Conservation (phyloP, 1,140 invertebrate species). For the Parasteatoda tepidariorum region DNA sequence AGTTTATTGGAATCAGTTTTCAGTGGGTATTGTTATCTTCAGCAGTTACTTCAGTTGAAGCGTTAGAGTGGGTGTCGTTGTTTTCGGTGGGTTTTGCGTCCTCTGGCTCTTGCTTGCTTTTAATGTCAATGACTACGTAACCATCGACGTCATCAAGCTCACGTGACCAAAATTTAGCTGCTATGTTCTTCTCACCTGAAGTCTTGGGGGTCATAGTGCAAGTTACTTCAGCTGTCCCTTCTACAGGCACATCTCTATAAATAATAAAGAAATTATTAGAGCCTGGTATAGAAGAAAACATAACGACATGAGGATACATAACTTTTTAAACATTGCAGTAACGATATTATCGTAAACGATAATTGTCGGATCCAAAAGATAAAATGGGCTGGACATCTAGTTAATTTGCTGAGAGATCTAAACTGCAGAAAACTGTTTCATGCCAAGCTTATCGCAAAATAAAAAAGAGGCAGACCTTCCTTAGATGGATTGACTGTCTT, state of each 20-base stretch:
- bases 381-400: no score
- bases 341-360: no score
- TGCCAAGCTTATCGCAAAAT: no score
- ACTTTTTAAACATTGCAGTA: no score
- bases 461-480: no score
- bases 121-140: constrained; percentile 71
- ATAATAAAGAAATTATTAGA: neutral
- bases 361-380: no score
- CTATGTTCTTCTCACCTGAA: constrained; percentile 80
- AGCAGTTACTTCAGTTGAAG: neutral
- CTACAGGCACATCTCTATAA: constrained; percentile 73
- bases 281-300: neutral
- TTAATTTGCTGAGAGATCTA: no score
- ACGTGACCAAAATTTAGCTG: constrained; percentile 83
- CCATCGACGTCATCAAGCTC: constrained; percentile 88
- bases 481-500: no score
- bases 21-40: neutral
- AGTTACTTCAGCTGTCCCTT: constrained; percentile 75
- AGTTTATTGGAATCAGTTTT: neutral
- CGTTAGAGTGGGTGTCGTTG: neutral
- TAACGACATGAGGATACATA: no score
- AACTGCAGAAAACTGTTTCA: no score
- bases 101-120: constrained; percentile 29
- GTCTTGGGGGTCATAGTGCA: constrained; percentile 80
- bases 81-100: constrained; percentile 30